Evolutionary conservation across 2,888 invertebrate genomes (phyloP), one percentile per base, ranked within the genome.

Genomic region (Melinopterus prodromus): DNA sequence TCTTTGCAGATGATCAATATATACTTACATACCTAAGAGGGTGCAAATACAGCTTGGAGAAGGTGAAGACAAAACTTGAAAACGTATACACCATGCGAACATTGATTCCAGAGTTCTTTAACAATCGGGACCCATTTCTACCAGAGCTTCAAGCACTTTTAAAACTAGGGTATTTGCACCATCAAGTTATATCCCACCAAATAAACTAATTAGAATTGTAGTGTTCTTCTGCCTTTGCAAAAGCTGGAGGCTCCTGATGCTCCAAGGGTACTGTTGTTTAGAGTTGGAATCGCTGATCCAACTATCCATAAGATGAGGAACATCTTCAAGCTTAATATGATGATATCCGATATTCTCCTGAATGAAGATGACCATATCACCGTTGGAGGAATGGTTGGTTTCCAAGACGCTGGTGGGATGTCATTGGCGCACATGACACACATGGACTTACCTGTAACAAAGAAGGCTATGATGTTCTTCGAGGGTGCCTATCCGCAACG

Each of bases 31-130:
- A 93, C 86, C 88, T 94, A 16, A 90, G 94, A 7, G 93, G 93
- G 69, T 92, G 92, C 85, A 94, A 94, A 86, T 93, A 90, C 86
- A 93, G 93, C 82, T 86, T 94, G 84, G 93, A 93, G 85, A 89
- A 91, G 74, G 89, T 92, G 1, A 94, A 94, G 84, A 90, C 92
- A 83, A 93, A 93, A 86, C 81, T 94, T 6, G 93, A 94, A 84
- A 87, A 90, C 76, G 92, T 89, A 84, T 92, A 93, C 84, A 91
- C 93, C 0, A 80, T 93, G 79, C 89, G 90, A 36, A 87, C 90
- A 0, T 87, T 90, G 37, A 88, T 91, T 5, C 92, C 93, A 0
- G 93, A 93, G 82, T 85, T 92, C 80, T 91, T 88, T 82, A 80
- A 80, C 4, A 85, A 87, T 78, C 85, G 89, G n/a, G 90, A 91